Conservation (phyloP, 2,888 invertebrate genomes). For the Lamellibrachia satsuma region DNA sequence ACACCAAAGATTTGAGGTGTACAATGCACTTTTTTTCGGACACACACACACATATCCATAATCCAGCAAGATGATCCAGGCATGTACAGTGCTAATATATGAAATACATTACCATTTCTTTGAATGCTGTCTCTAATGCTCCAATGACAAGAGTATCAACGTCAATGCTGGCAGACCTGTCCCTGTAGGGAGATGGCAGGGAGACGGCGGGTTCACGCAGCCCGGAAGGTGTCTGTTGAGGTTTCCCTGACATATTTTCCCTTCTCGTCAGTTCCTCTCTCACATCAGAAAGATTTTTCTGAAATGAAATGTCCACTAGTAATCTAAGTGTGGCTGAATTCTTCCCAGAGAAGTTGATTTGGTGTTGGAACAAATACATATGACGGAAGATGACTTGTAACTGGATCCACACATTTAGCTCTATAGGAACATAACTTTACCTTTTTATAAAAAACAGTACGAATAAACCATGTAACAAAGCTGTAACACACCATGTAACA, state of each 20-base stretch:
- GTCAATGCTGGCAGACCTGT: constrained; percentile 59
- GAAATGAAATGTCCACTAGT: constrained; percentile 1
- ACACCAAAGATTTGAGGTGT: no score
- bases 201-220: background rate
- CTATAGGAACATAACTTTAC: no score
- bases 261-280: background rate
- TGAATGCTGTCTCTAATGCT: constrained; percentile 82
- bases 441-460: no score
- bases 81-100: background rate
- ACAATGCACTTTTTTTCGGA: no score
- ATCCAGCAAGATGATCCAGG: background rate
- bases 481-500: no score
- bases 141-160: constrained; percentile 78
- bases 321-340: no score
- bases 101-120: constrained; percentile 72
- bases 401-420: no score
- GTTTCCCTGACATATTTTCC: background rate
- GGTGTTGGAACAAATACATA: no score
- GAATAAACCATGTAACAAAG: no score
- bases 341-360: no score
- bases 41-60: no score
- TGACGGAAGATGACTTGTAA: no score
- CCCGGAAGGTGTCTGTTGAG: background rate
- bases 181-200: constrained; percentile 20
- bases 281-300: constrained; percentile 14